Evolutionary conservation across 2,797 vertebrate genomes (phyloP), one percentile per base, ranked within the genome.

Genomic region (Poeciliopsis presidionis): DNA sequence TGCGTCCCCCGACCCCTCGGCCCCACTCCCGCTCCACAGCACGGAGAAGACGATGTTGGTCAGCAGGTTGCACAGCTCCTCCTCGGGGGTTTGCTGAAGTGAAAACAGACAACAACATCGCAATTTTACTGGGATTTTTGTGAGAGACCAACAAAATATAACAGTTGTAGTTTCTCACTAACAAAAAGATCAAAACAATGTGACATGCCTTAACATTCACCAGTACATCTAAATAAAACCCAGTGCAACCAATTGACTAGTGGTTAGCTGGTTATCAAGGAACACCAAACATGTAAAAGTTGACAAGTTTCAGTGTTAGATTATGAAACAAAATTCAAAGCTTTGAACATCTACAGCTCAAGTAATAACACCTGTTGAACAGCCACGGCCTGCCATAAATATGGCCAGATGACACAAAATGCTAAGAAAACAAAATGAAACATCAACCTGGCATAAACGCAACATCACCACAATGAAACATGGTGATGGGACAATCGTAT

Each of bases 1-100:
- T 0, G 74, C 86, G 1, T 99, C 97, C 0, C 97, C 97, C 0
- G 93, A 87, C 16, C 95, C 97, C 61, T 98, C 97, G 1, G 96
- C 95, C 0, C 97, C 97, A 0, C 96, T 95, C 0, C 98, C 97
- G 0, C 94, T 95, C 98, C 98, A 99, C 6, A 97, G 95, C 91
- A 99, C 97, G 0, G 96, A 97, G 94, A 99, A 99, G 80, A 99
- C 83, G 46, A 99, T 97, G 86, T 98, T 97, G 89, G 98, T 99
- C 73, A 99, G 95, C 30, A 99, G 91, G 92, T 99, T 99, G 93
- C 98, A 99, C 74, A 99, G 93, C 86, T 99, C 98, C 90, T 99
- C 98, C 88, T 99, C 98, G 0, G 97, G 97, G 0, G 96, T 96
- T 96, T 99, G 97, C 96, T 97, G 89, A 11, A 81, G 82, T 14